A percentile compares a stretch with the other conserved stretches of the same genome.
Evolutionary conservation across 2,113 vertebrate species (phyloP).

Genomic region (Ictalurus furcatus): DNA sequence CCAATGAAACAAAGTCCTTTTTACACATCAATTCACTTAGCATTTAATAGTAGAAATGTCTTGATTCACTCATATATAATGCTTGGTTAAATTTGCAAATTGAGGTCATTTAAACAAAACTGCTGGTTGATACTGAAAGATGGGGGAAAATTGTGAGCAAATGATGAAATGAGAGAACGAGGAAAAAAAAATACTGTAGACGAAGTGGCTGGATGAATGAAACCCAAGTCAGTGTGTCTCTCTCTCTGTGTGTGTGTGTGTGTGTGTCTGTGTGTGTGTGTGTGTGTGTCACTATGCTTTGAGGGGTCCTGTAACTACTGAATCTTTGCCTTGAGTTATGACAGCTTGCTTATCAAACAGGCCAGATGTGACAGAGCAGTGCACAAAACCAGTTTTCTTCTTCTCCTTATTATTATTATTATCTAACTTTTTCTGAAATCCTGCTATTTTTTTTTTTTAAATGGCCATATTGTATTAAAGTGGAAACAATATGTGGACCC

Average conservation of each 20-base stretch:
- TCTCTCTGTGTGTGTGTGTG: too few species aligned
- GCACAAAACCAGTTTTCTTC: neutral
- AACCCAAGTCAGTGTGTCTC: conserved; percentile 59
- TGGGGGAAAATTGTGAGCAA: neutral
- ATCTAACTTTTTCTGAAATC: neutral
- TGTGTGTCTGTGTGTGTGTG: neutral
- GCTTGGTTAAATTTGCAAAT: neutral
- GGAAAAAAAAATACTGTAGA: neutral
- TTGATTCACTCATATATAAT: neutral
- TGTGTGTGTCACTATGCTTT: neutral
- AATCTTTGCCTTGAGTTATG: conserved; percentile 41
- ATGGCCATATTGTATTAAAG: neutral
- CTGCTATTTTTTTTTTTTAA: neutral
- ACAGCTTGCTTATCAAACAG: neutral
- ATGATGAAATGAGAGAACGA: neutral
- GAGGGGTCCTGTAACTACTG: neutral
- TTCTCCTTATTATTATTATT: too few species aligned
- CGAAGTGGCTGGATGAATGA: conserved; percentile 59
- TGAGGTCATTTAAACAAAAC: neutral
- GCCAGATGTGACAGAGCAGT: neutral
- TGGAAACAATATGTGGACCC: neutral
- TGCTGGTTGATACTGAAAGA: neutral
- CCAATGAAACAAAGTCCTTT: neutral
- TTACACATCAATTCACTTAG: neutral
- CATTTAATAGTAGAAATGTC: neutral